These are phyloP conservation scores for Dioctria linearis DNA, from an alignment of 2,888 invertebrate species.

Conservation along the genomic window DNA sequence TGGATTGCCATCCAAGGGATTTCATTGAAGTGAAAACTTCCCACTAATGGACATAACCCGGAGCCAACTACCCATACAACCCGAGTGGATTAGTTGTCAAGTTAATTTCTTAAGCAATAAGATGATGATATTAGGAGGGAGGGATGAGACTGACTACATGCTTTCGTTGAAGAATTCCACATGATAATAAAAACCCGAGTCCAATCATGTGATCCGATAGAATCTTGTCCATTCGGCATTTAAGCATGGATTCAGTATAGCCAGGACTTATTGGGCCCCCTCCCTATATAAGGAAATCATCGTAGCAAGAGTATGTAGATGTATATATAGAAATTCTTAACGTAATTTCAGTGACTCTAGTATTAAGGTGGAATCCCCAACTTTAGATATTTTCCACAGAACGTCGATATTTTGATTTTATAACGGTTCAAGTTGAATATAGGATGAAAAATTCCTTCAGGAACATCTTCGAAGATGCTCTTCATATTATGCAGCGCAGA, in stretches of 20 bases:
- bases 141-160: background rate
- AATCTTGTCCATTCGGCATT: conserved; percentile 35
- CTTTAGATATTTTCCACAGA: background rate
- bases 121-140: background rate
- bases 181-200: conserved; percentile 43
- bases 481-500: background rate
- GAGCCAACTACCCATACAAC: conserved; percentile 31
- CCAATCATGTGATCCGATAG: conserved; percentile 46
- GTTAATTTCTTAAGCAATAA: conserved; percentile 30
- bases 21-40: conserved; percentile 47
- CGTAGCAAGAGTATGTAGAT: background rate
- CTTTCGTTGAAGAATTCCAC: conserved; percentile 16
- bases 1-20: conserved; percentile 30
- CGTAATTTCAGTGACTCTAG: too few species aligned
- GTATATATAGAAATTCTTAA: too few species aligned
- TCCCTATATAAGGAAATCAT: too few species aligned
- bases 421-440: background rate
- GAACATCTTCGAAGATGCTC: conserved; percentile 5
- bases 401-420: conserved; percentile 23
- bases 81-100: conserved; percentile 5
- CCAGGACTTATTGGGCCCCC: background rate
- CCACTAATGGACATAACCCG: conserved; percentile 43
- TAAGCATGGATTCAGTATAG: conserved; percentile 35
- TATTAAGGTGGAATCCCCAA: background rate
- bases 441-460: conserved; percentile 26